Evolutionary conservation across 2,113 vertebrate genomes (phyloP).

Genomic region (Carettochelys insculpta): DNA sequence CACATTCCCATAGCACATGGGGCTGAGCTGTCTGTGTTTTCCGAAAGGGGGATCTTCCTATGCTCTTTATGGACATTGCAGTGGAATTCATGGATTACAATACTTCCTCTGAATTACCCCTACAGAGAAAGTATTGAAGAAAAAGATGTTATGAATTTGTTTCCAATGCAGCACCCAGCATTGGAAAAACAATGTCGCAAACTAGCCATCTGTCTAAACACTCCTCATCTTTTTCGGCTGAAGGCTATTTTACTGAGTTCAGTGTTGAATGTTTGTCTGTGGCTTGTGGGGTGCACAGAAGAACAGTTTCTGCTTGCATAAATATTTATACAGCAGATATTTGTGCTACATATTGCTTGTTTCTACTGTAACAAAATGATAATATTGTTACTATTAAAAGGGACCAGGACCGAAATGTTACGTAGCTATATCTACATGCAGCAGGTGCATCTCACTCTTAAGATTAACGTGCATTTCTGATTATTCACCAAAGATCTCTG

Average conservation of each 20-base stretch:
- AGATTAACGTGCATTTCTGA: neutral
- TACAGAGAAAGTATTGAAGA: neutral
- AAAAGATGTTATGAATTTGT: neutral
- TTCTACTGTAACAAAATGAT: slow-evolving; percentile 22
- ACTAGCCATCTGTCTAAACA: slow-evolving; percentile 70
- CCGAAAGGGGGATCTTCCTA: neutral
- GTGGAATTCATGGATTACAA: neutral
- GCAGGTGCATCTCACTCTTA: slow-evolving; percentile 1
- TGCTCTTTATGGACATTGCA: neutral
- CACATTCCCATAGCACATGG: neutral
- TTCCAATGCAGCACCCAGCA: neutral
- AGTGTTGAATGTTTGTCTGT: slow-evolving; percentile 10
- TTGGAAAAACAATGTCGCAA: slow-evolving; percentile 22
- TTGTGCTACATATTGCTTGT: neutral
- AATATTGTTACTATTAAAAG: neutral
- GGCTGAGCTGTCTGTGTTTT: neutral
- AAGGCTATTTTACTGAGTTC: slow-evolving; percentile 49
- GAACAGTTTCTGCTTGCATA: slow-evolving; percentile 33
- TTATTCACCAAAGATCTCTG: neutral
- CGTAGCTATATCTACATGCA: neutral
- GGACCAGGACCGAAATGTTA: neutral
- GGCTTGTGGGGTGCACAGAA: slow-evolving; percentile 40
- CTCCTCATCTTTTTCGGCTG: slow-evolving; percentile 24
- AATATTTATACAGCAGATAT: slow-evolving; percentile 28
- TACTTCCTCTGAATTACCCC: neutral